These are phyloP conservation scores for Meliscaeva auricollis DNA, from an alignment of 2,888 invertebrate species.

Conservation along the genomic window DNA sequence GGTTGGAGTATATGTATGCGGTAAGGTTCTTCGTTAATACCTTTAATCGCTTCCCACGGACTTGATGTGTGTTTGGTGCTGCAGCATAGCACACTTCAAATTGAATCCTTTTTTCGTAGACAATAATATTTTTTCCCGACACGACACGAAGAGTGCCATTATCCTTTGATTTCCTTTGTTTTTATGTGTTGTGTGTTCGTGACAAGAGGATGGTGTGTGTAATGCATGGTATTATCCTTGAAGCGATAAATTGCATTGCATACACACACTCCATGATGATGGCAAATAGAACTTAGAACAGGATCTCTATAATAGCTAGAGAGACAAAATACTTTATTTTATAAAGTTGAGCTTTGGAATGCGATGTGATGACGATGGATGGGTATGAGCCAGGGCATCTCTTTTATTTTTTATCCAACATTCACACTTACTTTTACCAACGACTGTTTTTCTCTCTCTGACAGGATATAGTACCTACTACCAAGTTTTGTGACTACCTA, in stretches of 20 bases:
- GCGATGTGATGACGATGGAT: conserved; percentile 51
- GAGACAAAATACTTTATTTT: conserved; percentile 54
- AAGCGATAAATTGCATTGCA: conserved; percentile 72
- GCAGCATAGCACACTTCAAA: conserved; percentile 51
- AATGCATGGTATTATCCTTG: conserved; percentile 69
- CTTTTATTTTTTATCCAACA: conserved; percentile 27
- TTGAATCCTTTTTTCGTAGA: conserved; percentile 45
- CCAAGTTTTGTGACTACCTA: conserved; percentile 6
- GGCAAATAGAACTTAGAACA: conserved; percentile 43
- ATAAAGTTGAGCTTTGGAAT: conserved; percentile 59
- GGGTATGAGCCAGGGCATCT: conserved; percentile 25
- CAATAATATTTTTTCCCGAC: conserved; percentile 12
- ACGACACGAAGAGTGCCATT: conserved; percentile 52
- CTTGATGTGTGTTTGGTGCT: conserved; percentile 36
- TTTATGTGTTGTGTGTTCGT: conserved; percentile 48
- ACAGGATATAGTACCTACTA: conserved; percentile 1
- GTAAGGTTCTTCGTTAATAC: conserved; percentile 46
- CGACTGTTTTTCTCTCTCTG: not conserved
- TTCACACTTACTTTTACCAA: conserved; percentile 6
- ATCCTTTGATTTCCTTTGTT: conserved; percentile 71
- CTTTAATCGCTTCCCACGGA: conserved; percentile 68
- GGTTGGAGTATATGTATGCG: conserved; percentile 22
- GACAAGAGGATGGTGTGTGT: conserved; percentile 60
- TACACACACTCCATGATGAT: conserved; percentile 17
- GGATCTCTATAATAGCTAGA: not conserved